These are phyloP conservation scores for Spheniscus mendiculus DNA, from an alignment of 2,113 vertebrate genomes.

Conservation along the genomic window DNA sequence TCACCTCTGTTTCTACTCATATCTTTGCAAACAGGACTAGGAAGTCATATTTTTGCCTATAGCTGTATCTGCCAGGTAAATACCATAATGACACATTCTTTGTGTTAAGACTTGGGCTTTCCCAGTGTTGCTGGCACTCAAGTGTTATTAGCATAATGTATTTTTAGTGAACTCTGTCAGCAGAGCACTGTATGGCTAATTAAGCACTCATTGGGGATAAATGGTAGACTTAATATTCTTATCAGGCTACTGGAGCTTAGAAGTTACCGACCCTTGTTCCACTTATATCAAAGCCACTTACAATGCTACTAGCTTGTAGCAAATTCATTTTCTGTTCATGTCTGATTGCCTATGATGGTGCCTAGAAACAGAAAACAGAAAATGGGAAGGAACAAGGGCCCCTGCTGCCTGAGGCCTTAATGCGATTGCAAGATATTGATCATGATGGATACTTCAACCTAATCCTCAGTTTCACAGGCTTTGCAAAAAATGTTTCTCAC, in stretches of 20 bases:
- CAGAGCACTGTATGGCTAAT: conserved; percentile 56
- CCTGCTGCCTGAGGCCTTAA: neutral
- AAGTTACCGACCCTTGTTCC: conserved; percentile 40
- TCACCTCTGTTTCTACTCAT: neutral
- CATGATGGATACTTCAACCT: conserved; percentile 10
- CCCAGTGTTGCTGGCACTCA: conserved; percentile 13
- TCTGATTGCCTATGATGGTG: conserved; percentile 13
- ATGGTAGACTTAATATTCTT: conserved; percentile 59
- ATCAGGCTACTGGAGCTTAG: conserved; percentile 13
- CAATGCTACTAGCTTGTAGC: conserved; percentile 29
- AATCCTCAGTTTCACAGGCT: conserved; percentile 33
- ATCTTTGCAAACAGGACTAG: neutral
- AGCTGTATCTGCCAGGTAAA: conserved; percentile 7
- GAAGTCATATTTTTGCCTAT: neutral
- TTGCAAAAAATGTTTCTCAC: conserved; percentile 26
- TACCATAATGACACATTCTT: conserved; percentile 17
- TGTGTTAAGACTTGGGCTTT: conserved; percentile 7
- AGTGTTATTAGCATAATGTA: conserved; percentile 61
- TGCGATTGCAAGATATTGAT: conserved; percentile 31
- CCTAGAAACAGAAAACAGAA: conserved; percentile 38
- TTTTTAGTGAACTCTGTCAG: conserved; percentile 70
- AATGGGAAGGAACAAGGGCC: neutral
- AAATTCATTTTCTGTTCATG: conserved; percentile 53
- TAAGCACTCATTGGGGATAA: conserved; percentile 53
- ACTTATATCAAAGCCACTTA: conserved; percentile 55